These are phyloP conservation scores for Endotricha flammealis DNA, from an alignment of 2,888 invertebrate species.

Conservation along the genomic window DNA sequence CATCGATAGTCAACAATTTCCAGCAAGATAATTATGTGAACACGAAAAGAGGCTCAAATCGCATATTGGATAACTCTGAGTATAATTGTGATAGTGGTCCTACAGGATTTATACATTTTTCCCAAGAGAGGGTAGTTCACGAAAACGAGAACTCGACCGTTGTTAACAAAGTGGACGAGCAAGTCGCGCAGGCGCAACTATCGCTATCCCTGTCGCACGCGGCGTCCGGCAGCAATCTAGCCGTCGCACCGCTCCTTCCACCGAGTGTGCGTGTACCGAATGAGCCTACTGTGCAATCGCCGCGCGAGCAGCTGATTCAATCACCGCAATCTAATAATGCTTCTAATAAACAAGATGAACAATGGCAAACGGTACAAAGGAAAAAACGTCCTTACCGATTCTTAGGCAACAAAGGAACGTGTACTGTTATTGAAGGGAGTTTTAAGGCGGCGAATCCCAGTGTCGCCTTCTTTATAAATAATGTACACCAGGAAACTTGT, in stretches of 20 bases:
- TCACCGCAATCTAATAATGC: not conserved
- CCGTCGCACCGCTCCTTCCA: too few species aligned
- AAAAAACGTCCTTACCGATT: slow-evolving; percentile 10
- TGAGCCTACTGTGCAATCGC: too few species aligned
- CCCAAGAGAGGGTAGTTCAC: not conserved
- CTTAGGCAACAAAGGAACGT: slow-evolving; percentile 6
- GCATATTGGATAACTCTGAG: not conserved
- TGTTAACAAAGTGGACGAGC: not conserved
- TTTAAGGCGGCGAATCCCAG: slow-evolving; percentile 5
- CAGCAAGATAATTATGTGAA: not conserved
- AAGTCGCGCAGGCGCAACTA: not conserved
- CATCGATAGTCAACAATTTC: not conserved
- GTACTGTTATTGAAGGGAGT: not conserved
- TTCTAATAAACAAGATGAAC: not conserved
- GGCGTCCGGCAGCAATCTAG: too few species aligned
- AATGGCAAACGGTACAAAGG: slow-evolving; percentile 8
- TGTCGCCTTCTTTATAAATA: slow-evolving; percentile 2
- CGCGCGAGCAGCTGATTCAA: slow-evolving; percentile 1
- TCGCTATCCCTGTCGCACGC: too few species aligned
- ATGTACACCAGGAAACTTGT: slow-evolving; percentile 7
- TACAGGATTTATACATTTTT: slow-evolving; percentile 3
- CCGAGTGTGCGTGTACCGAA: too few species aligned
- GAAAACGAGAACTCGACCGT: not conserved
- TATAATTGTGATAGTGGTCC: slow-evolving; percentile 8
- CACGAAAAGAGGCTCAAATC: slow-evolving; percentile 1